A percentile compares a stretch with the other conserved stretches of the same genome.
These are phyloP conservation scores for Ctena decussata DNA, from an alignment of 2,888 invertebrate genomes.

Conservation along the genomic window DNA sequence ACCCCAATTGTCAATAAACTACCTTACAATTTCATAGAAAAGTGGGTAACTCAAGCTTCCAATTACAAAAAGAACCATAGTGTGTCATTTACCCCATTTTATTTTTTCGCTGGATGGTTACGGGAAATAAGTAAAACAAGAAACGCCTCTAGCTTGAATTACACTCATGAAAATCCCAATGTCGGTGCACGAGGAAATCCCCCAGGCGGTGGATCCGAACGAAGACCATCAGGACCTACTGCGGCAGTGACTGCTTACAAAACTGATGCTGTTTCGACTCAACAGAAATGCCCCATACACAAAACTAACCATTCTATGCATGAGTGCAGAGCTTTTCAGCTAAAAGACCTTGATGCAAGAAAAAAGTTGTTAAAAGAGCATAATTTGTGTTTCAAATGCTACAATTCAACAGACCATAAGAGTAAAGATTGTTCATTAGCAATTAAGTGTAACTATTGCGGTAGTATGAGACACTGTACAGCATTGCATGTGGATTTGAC, in stretches of 20 bases:
- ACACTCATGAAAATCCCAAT: slow-evolving; percentile 15
- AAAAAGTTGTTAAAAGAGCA: neutral
- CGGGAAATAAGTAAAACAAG: neutral
- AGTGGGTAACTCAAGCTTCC: slow-evolving; percentile 1
- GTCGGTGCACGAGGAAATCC: neutral
- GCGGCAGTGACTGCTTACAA: neutral
- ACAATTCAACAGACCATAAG: neutral
- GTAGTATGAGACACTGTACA: slow-evolving; percentile 11
- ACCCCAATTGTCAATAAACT: slow-evolving; percentile 20
- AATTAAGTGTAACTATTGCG: slow-evolving; percentile 10
- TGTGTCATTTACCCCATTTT: slow-evolving; percentile 22
- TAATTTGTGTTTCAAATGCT: slow-evolving; percentile 31
- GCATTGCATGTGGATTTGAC: slow-evolving; percentile 8
- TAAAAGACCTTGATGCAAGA: neutral
- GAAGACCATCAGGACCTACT: neutral
- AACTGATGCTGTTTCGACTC: neutral
- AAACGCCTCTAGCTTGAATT: slow-evolving; percentile 31
- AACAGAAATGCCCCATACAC: neutral
- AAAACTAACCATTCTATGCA: slow-evolving; percentile 1
- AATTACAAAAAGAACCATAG: slow-evolving; percentile 4
- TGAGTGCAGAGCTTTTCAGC: slow-evolving; percentile 1
- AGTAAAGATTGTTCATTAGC: neutral
- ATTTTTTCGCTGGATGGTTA: slow-evolving; percentile 8
- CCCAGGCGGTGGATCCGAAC: neutral
- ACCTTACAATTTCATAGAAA: slow-evolving; percentile 21